Percentiles rank a stretch among this genome's conserved stretches.
These are phyloP conservation scores for Sycophila sp. DNA, from an alignment of 1,140 invertebrate genomes.

Conservation along the genomic window DNA sequence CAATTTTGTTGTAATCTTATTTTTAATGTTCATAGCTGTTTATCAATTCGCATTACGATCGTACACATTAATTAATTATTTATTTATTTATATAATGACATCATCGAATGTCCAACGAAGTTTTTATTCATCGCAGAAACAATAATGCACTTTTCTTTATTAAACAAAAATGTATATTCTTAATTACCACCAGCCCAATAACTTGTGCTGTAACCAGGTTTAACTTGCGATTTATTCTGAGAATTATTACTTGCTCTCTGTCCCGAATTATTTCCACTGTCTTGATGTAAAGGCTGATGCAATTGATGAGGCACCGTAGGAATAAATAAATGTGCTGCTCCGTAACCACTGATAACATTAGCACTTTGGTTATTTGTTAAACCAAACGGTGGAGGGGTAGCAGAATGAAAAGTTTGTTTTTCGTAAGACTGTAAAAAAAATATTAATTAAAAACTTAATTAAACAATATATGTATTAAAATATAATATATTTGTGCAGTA, in stretches of 20 bases:
- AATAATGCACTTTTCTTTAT: constrained; percentile 33
- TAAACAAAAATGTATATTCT: constrained; percentile 39
- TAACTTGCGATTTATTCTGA: constrained; percentile 75
- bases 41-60: constrained; percentile 21
- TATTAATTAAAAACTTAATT: constrained; percentile 12
- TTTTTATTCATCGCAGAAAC: constrained; percentile 28
- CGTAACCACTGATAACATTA: constrained; percentile 75
- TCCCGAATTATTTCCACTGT: constrained; percentile 73
- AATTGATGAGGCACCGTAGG: constrained; percentile 79
- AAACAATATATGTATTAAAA: constrained; percentile 5
- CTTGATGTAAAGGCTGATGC: constrained; percentile 81
- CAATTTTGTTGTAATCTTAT: constrained; percentile 24
- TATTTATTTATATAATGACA: constrained; percentile 26
- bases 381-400: constrained; percentile 83
- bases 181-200: constrained; percentile 74
- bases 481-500: constrained; percentile 25
- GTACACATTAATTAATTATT: constrained; percentile 30
- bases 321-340: constrained; percentile 76
- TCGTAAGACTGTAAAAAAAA: constrained; percentile 78
- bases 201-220: constrained; percentile 72
- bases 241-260: constrained; percentile 75
- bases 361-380: constrained; percentile 78
- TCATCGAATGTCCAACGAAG: constrained; percentile 21
- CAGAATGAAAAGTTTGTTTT: constrained; percentile 85
- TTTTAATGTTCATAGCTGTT: constrained; percentile 15